A percentile compares a stretch with the other conserved stretches of the same genome.
These are phyloP conservation scores for Muscina levida DNA, from an alignment of 2,888 invertebrate genomes.

Conservation along the genomic window DNA sequence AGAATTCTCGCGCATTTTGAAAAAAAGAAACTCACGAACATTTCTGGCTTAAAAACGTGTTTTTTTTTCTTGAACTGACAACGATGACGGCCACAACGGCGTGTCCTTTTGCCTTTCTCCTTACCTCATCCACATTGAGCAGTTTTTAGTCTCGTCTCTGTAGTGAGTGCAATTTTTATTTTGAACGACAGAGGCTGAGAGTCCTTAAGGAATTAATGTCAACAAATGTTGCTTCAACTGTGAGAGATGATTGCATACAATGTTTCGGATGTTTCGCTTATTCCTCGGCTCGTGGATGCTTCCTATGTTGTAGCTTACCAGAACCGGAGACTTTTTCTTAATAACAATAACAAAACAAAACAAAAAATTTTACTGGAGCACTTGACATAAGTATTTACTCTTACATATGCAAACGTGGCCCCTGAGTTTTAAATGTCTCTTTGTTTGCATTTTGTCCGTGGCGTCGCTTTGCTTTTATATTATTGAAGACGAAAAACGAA, in stretches of 20 bases:
- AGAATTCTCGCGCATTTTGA: slow-evolving; percentile 18
- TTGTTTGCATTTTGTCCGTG: neutral
- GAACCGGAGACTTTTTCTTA: slow-evolving; percentile 10
- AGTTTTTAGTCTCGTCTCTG: neutral
- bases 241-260: slow-evolving; percentile 17
- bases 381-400: slow-evolving; percentile 20
- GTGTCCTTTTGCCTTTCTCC: neutral
- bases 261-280: slow-evolving; percentile 27
- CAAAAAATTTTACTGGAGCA: neutral
- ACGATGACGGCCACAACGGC: neutral
- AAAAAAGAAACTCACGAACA: neutral
- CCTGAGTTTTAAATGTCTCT: slow-evolving; percentile 28
- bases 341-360: neutral
- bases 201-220: slow-evolving; percentile 61
- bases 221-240: slow-evolving; percentile 47
- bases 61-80: slow-evolving; percentile 17
- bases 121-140: neutral
- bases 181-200: slow-evolving; percentile 19
- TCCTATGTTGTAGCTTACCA: slow-evolving; percentile 2
- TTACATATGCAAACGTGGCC: slow-evolving; percentile 33
- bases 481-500: neutral
- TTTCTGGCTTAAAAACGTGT: neutral
- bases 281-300: neutral
- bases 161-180: neutral
- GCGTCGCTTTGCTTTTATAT: neutral